These are phyloP conservation scores for Helicoverpa zea DNA, from an alignment of 1,140 invertebrate species.

Conservation along the genomic window DNA sequence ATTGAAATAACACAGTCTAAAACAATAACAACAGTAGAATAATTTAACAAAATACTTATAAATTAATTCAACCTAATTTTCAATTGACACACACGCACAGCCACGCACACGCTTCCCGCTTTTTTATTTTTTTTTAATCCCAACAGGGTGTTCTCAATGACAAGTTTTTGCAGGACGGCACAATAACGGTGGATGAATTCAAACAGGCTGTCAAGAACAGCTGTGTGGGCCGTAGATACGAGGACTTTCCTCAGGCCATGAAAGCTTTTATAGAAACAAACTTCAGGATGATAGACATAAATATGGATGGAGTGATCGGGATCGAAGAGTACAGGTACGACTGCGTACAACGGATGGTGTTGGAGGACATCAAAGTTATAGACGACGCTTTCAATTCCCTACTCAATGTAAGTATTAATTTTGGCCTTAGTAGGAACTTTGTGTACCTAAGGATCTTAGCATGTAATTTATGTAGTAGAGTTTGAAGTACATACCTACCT, in stretches of 20 bases:
- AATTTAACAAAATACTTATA: constrained; percentile 14
- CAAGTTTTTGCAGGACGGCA: constrained; percentile 89
- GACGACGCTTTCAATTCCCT: constrained; percentile 93
- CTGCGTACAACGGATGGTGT: constrained; percentile 92
- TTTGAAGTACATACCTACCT: too few species aligned
- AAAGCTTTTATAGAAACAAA: constrained; percentile 94
- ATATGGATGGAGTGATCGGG: constrained; percentile 92
- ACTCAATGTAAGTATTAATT: constrained; percentile 89
- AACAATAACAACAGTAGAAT: background rate
- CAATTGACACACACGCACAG: constrained; percentile 54
- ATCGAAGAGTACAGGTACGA: constrained; percentile 94
- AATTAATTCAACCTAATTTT: constrained; percentile 46
- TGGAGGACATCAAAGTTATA: constrained; percentile 91
- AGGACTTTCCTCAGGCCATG: constrained; percentile 94
- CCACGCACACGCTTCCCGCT: constrained; percentile 63
- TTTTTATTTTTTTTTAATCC: constrained; percentile 47
- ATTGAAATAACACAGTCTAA: constrained; percentile 30
- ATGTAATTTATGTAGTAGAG: too few species aligned
- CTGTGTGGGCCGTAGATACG: constrained; percentile 92
- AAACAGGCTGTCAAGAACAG: constrained; percentile 93
- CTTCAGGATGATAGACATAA: constrained; percentile 93
- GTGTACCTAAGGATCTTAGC: too few species aligned
- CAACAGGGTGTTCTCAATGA: constrained; percentile 29
- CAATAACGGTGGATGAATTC: constrained; percentile 93
- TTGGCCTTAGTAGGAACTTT: background rate